Base-by-base conservation (phyloP, 2,888 invertebrate genomes). In the Drosophila rellima region DNA sequence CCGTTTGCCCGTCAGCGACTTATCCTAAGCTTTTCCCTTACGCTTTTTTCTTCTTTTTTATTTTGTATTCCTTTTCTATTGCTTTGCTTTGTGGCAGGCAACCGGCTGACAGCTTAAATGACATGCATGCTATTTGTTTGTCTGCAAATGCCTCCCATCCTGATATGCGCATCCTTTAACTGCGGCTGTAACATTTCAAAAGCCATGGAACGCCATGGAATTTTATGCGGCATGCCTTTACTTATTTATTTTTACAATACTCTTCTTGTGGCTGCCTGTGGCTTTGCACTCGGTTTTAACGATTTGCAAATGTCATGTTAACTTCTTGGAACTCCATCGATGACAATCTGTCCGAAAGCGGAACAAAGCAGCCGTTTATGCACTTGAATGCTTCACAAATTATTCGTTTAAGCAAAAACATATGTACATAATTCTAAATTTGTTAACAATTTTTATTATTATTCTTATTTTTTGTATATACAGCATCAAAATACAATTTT, bases 161-260 rank as follows among this genome's bases (percentile, higher is more conserved):
- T 44, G 18, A 45, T 59, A 47, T 50, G 62, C 54, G 40, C 65
- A 60, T 40, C 31, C 31, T 18, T 55, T 69, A 59, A 63, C 62
- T 64, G 33, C 11, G 44, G 18, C 62, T 61, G 76, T 72, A 88
- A 85, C 85, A 86, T 86, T 60, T 81, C 74, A 85, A 84, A 85
- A 67, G 76, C 47, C 57, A 47, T 23, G 55, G 40, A 71, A 73
- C 60, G 76, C 67, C 54, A 68, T 55, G 78, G 74, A 88, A 80
- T 83, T 83, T 76, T 63, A 70, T 74, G 55, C 45, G 68, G 68
- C 73, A 74, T 83, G 66, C 57, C 70, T 44, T 51, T 74, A 54
- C 68, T 60, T 67, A 70, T 74, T 69, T 70, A 50, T 70, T 55
- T 69, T 8, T 44, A 45, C 6, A 15, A 18, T n/a, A 39, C 48